Base-by-base conservation (phyloP, 2,888 invertebrate species). In the Nudaria mundana region DNA sequence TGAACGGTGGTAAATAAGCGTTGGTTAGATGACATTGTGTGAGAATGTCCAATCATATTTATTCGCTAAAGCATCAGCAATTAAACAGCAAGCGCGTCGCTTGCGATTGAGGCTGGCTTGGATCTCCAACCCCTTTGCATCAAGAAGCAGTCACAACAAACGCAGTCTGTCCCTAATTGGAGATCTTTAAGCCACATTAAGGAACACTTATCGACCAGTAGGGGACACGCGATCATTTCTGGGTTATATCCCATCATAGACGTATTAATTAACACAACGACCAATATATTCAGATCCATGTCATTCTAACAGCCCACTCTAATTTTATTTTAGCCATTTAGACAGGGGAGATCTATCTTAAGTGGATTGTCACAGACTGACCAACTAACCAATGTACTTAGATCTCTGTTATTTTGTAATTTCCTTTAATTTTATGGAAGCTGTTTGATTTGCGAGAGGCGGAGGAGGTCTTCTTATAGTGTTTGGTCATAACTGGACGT, bases 181-280 rank as follows among this genome's bases (percentile, higher is more conserved):
- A 54, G 58, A 47, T 50, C 73, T 71, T 80, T 84, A 79, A 75
- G 74, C 59, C 67, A 69, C 76, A 85, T 86, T 85, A 84, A 85
- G 85, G 63, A 76, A 64, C 77, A 73, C 81, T 86, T 85, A 85
- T 79, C 77, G 74, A 57, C 66, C 57, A 40, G 53, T 44, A 69
- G 76, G 81, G 80, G 78, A 78, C 76, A 73, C 52, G 64, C 80
- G 76, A 88, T 87, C 82, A 86, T 86, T 87, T 85, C 81, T 80
- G 85, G 85, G 87, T 87, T 86, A 87, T 79, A 70, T n/a, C 66
- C 83, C 73, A 78, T 78, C 81, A 83, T 80, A 82, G 72, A 76
- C 76, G 85, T 81, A 87, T 88, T 86, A 82, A 88, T 86, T 87
- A 79, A 68, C 64, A 66, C 69, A 71, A 78, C 71, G 68, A 67